phyloP scores from a whole-genome alignment of 1,140 invertebrate species.

The Oncopodura yosiiana region DNA sequence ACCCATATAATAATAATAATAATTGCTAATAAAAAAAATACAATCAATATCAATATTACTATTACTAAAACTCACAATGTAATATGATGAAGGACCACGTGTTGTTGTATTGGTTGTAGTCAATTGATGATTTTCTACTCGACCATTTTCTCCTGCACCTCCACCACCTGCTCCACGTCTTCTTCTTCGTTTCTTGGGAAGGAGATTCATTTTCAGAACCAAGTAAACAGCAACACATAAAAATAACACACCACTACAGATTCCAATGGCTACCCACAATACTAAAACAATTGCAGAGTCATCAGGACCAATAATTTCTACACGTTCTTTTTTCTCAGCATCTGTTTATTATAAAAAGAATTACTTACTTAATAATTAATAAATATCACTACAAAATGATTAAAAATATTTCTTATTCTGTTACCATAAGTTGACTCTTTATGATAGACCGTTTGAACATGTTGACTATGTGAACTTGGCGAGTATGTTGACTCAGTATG shows the following conservation, averaged over 20 bases:
- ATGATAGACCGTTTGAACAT: no score
- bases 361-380: no score
- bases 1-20: not conserved
- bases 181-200: constrained; percentile 43
- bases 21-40: not conserved
- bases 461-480: constrained; percentile 43
- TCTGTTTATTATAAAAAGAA: no score
- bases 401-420: no score
- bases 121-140: constrained; percentile 25
- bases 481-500: constrained; percentile 57
- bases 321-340: no score
- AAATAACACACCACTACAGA: constrained; percentile 50
- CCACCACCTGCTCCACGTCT: constrained; percentile 31
- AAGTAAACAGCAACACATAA: constrained; percentile 51
- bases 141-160: not conserved
- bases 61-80: not conserved
- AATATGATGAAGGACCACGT: not conserved
- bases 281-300: constrained; percentile 40
- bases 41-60: not conserved
- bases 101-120: no score
- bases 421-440: no score
- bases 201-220: constrained; percentile 47
- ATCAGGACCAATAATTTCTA: constrained; percentile 22
- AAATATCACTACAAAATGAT: no score
- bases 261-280: constrained; percentile 51